Evolutionary conservation across 2,888 invertebrate genomes (phyloP).

Genomic region (Chalcis sispes): DNA sequence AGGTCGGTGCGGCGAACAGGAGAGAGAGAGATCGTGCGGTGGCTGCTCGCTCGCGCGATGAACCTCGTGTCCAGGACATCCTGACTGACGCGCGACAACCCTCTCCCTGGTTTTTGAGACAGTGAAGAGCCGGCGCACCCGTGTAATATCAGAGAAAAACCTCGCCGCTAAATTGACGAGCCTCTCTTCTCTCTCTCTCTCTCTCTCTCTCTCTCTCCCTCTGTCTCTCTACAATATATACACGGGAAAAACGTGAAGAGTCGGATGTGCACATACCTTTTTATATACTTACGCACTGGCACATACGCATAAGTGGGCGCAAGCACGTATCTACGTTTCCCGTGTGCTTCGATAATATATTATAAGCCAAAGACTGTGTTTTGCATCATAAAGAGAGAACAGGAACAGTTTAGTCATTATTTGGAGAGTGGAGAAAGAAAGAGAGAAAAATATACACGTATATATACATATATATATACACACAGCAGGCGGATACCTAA

Average conservation of each 20-base stretch:
- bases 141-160: not conserved
- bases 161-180: not conserved
- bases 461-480: slow-evolving; percentile 1
- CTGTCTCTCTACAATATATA: not conserved
- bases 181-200: not conserved
- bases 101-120: no score
- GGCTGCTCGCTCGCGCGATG: no score
- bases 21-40: no score
- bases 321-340: not conserved
- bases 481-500: slow-evolving; percentile 1
- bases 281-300: not conserved
- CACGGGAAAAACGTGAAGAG: not conserved
- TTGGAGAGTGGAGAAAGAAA: not conserved
- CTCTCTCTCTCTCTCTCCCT: not conserved
- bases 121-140: no score
- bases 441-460: not conserved
- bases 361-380: not conserved
- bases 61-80: no score
- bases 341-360: slow-evolving; percentile 4
- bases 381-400: not conserved
- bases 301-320: not conserved
- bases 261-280: not conserved
- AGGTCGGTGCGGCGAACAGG: no score
- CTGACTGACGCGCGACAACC: no score
- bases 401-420: no score